Base-by-base conservation (phyloP, 2,888 invertebrate genomes). In the Acholoe squamosa region DNA sequence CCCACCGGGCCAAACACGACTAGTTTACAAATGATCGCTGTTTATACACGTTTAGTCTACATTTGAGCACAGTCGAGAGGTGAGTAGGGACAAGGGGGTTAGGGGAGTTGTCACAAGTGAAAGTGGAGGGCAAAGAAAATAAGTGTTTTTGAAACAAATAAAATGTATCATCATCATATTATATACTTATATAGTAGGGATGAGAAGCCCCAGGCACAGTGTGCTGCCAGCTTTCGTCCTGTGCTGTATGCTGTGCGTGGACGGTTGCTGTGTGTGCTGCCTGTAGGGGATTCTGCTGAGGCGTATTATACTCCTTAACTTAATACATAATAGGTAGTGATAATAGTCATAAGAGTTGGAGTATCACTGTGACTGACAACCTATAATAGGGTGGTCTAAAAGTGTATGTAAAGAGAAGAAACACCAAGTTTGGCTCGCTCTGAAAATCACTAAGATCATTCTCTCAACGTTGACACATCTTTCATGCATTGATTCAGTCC, bases 171-270 rank as follows among this genome's bases (percentile, higher is more conserved):
- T 43, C 43, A 43, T 43, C 43, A 43, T 43, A 7, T 7, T 43
- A 43, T 43, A 43, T 61, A 61, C 61, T 19, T 61, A 10, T 61
- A 22, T 61, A 61, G 76, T 16, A 22, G 76, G 80, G 80, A 80
- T 80, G 80, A 80, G 80, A 80, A 80, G 80, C 80, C 80, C 80
- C 80, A 22, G 28, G 80, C 43, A 33, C 80, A 80, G 80, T 80
- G 80, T 80, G 80, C 80, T 80, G 80, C 80, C 80, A 80, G 80
- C 80, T 34, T 80, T 43, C 80, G 80, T 80, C 80, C 80, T 25
- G 43, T 14, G 71, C n/a, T 14, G 71, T 71, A 71, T 71, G 71
- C 71, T 71, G 71, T 71, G 71, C 71, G 71, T 71, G 71, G 14
- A 25, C 28, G 43, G 34, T 7, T 33, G 80, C 33, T 22, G 80